A percentile compares a stretch with the other conserved stretches of the same genome.
Evolutionary conservation across 2,797 vertebrate species (phyloP).

Genomic region (Molossus alvarezi): DNA sequence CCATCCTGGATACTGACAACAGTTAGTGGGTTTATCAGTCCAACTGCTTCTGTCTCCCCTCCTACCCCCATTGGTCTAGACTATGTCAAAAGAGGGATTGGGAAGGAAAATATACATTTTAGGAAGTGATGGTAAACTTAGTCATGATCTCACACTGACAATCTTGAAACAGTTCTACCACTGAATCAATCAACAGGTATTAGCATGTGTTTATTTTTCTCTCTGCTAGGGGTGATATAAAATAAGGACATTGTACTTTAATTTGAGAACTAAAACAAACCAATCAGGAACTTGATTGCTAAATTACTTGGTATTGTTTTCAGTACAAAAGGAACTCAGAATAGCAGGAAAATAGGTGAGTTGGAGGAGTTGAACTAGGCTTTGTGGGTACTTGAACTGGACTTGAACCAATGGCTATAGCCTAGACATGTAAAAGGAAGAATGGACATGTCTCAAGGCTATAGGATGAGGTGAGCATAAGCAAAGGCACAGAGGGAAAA

Average conservation of each 20-base stretch:
- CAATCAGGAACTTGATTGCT: constrained; percentile 16
- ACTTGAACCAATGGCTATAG: neutral
- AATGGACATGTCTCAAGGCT: neutral
- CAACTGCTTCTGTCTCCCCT: neutral
- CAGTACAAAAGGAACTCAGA: constrained; percentile 62
- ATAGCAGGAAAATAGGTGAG: neutral
- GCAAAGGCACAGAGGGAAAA: neutral
- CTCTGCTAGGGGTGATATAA: neutral
- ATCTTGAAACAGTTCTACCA: neutral
- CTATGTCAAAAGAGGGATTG: neutral
- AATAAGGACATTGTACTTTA: constrained; percentile 51
- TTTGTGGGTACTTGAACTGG: neutral
- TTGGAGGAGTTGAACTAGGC: neutral
- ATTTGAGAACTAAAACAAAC: constrained; percentile 28
- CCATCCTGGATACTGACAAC: neutral
- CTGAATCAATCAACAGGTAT: neutral
- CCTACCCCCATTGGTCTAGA: neutral
- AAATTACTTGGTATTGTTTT: constrained; percentile 47
- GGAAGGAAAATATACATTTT: neutral
- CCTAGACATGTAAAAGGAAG: neutral
- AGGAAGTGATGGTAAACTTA: neutral
- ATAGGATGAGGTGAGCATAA: neutral
- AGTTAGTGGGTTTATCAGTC: neutral
- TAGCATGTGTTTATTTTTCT: neutral
- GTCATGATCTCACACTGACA: neutral